These are phyloP conservation scores for Blennius ocellaris DNA, from an alignment of 2,113 vertebrate species.

Conservation along the genomic window DNA sequence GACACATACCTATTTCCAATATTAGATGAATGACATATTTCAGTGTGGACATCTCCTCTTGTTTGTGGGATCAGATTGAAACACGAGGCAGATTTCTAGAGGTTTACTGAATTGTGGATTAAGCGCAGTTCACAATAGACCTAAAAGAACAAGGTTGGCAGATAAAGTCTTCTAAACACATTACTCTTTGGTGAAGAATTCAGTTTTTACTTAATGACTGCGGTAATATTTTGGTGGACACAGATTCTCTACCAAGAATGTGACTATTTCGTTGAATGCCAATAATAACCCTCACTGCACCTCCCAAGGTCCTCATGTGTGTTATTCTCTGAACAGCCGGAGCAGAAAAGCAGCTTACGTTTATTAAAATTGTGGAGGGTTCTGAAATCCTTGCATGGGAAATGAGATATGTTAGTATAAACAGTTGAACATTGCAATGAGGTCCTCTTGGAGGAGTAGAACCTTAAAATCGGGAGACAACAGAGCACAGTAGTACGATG, in stretches of 20 bases:
- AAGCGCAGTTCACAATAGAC: conserved; percentile 61
- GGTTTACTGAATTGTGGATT: conserved; percentile 78
- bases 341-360: conserved; percentile 83
- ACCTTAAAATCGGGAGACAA: conserved; percentile 33
- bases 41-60: conserved; percentile 26
- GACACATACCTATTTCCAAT: conserved; percentile 30
- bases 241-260: conserved; percentile 28
- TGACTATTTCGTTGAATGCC: conserved; percentile 47
- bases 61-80: conserved; percentile 68
- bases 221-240: conserved; percentile 35
- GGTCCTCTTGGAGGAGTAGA: conserved; percentile 50
- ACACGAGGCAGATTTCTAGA: conserved; percentile 67
- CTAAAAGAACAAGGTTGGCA: conserved; percentile 56
- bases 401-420: conserved; percentile 72
- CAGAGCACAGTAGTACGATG: conserved; percentile 66
- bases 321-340: conserved; percentile 73
- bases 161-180: not conserved
- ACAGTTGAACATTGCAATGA: conserved; percentile 51
- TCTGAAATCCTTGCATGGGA: conserved; percentile 75
- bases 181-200: not conserved
- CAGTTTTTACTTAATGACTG: conserved; percentile 14
- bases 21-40: conserved; percentile 30
- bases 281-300: conserved; percentile 32
- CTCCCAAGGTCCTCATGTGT: conserved; percentile 50
- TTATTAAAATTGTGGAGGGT: conserved; percentile 77